Evolutionary conservation across 2,888 invertebrate genomes (phyloP), one percentile per base, ranked within the genome.

Genomic region (Dexiosoma caninum): DNA sequence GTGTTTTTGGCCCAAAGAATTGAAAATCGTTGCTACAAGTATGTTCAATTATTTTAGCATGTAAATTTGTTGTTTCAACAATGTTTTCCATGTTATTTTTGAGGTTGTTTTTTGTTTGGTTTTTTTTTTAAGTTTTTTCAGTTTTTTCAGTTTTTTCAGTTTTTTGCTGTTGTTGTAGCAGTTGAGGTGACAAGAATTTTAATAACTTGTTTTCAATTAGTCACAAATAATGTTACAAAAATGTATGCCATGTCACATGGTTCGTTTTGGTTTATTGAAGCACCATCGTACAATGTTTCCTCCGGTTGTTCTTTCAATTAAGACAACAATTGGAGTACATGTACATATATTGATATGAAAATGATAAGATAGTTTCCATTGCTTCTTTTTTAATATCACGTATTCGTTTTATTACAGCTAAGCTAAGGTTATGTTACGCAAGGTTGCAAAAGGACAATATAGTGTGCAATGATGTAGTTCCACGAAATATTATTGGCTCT

Each of bases 31-130:
- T 86, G 86, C 59, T 81, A 66, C 66, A 66, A 75, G 49, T 67
- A 72, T 77, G 81, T 88, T 87, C 89, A 88, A 88, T 88, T 88
- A 88, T 86, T 88, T 86, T 84, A 79, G 84, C 85, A 86, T 87
- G 88, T 86, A 86, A 87, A 86, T 86, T 86, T 81, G 81, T 70
- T 84, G 85, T 85, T 82, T 81, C 60, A 69, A 82, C 83, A 81
- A 79, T 81, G 80, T 82, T 82, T 84, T 80, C 27, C 55, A 49
- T 49, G 64, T 51, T 64, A 35, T 27, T 60, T 55, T 35, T 59
- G 19, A 27, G 3, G 6, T 6, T 27, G 4, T 27, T 59, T 30
- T 60, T 37, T 66, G 44, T 55, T 69, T 46, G 55, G 32, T 60
- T 44, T 10, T 51, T 59, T 30, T 42, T 10, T 37, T 42, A n/a